Conservation (phyloP, 35 echinoderm and acorn worm species). For the Apostichopus californicus region DNA sequence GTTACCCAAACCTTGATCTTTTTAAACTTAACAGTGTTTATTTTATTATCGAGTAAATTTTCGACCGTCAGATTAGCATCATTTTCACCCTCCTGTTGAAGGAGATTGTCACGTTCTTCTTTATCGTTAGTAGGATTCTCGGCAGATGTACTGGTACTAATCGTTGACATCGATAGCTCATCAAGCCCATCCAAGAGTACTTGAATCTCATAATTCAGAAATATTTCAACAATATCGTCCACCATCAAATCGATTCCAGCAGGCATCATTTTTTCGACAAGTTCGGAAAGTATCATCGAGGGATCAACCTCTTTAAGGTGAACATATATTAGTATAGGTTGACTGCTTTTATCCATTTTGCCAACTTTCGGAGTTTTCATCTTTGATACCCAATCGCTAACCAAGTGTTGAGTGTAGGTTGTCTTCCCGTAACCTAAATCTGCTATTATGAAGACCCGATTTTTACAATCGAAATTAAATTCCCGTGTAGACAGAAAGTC, state of each 20-base stretch:
- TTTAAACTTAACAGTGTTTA: neutral
- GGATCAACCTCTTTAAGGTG: conserved; percentile 5
- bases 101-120: neutral
- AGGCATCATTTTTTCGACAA: neutral
- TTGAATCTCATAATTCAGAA: neutral
- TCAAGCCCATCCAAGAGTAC: conserved; percentile 7
- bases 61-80: neutral
- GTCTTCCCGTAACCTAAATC: conserved; percentile 37
- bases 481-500: neutral
- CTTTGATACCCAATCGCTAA: neutral
- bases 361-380: neutral
- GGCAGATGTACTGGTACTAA: neutral
- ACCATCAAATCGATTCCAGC: neutral
- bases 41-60: neutral
- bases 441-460: neutral
- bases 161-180: neutral
- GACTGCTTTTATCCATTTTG: neutral
- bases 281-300: neutral
- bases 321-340: conserved; percentile 9
- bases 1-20: conserved; percentile 29
- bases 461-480: neutral
- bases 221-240: neutral
- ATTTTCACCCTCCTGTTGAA: too few relatives aligned
- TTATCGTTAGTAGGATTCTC: neutral
- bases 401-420: conserved; percentile 6